A percentile compares a stretch with the other conserved stretches of the same genome.
Conservation (phyloP, 2,888 invertebrate species). For the Palloptera scutellata region DNA sequence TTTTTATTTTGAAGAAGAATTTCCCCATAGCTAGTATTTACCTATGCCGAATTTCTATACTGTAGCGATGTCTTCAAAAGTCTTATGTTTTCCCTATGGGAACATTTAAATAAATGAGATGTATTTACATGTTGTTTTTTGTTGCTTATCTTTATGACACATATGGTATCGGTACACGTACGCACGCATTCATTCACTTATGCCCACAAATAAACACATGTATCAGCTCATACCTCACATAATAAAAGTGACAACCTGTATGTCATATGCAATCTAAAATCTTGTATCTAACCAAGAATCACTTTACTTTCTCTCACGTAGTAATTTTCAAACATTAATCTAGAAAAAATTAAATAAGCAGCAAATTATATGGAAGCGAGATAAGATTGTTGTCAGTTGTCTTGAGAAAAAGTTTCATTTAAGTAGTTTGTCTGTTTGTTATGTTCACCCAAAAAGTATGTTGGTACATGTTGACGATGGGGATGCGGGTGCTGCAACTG, state of each 20-base stretch:
- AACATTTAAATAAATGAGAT: too few relatives aligned
- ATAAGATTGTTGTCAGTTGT: background rate
- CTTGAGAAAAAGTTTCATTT: background rate
- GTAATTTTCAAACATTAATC: slow-evolving; percentile 43
- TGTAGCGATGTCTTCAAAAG: too few relatives aligned
- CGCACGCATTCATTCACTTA: background rate
- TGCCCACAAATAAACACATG: background rate
- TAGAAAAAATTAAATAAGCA: slow-evolving; percentile 23
- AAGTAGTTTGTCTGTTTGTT: background rate
- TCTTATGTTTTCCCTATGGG: too few relatives aligned
- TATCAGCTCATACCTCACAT: background rate
- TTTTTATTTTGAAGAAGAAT: too few relatives aligned
- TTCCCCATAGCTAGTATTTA: too few relatives aligned
- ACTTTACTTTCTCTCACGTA: slow-evolving; percentile 54
- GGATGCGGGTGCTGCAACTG: background rate
- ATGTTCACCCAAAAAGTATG: too few relatives aligned
- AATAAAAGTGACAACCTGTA: background rate
- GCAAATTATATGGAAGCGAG: slow-evolving; percentile 27
- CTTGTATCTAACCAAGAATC: slow-evolving; percentile 1
- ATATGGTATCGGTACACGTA: slow-evolving; percentile 14
- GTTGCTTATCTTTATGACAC: slow-evolving; percentile 27
- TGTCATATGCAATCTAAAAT: background rate
- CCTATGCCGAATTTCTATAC: too few relatives aligned
- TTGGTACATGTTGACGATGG: too few relatives aligned
- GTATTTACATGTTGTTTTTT: too few relatives aligned